These are phyloP conservation scores for Morpho helenor DNA, from an alignment of 2,888 invertebrate genomes.

Conservation along the genomic window DNA sequence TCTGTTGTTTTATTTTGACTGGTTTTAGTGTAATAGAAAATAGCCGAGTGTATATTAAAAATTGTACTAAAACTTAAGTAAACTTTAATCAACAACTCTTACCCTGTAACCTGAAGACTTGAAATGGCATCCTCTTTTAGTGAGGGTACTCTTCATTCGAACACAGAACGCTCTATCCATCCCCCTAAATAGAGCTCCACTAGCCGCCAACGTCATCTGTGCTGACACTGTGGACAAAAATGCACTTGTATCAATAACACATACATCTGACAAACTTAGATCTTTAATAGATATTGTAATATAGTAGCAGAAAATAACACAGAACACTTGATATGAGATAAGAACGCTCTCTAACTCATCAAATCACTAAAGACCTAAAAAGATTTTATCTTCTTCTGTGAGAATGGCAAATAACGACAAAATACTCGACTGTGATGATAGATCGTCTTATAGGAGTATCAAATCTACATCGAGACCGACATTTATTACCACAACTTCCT, in stretches of 20 bases:
- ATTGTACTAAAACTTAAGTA: constrained; percentile 6
- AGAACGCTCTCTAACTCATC: too few species aligned
- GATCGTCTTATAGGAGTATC: too few species aligned
- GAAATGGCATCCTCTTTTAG: constrained; percentile 97
- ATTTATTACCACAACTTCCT: too few species aligned
- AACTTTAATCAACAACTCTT: constrained; percentile 51
- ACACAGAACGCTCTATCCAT: constrained; percentile 96
- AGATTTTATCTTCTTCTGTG: too few species aligned
- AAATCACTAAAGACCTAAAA: too few species aligned
- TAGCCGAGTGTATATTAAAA: neutral
- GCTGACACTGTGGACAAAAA: constrained; percentile 84
- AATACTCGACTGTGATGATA: too few species aligned
- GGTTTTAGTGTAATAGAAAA: too few species aligned
- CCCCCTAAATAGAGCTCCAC: constrained; percentile 87
- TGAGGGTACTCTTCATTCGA: constrained; percentile 98
- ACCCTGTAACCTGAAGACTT: constrained; percentile 98
- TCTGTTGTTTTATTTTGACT: too few species aligned
- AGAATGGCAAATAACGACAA: too few species aligned
- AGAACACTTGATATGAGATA: too few species aligned
- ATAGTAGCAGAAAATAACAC: neutral
- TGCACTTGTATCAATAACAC: neutral
- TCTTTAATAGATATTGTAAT: neutral
- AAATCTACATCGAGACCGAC: too few species aligned
- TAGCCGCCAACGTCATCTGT: constrained; percentile 87
- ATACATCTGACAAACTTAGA: neutral